Conservation (phyloP, 2,888 invertebrate genomes). For the Apodemia hepburni region DNA sequence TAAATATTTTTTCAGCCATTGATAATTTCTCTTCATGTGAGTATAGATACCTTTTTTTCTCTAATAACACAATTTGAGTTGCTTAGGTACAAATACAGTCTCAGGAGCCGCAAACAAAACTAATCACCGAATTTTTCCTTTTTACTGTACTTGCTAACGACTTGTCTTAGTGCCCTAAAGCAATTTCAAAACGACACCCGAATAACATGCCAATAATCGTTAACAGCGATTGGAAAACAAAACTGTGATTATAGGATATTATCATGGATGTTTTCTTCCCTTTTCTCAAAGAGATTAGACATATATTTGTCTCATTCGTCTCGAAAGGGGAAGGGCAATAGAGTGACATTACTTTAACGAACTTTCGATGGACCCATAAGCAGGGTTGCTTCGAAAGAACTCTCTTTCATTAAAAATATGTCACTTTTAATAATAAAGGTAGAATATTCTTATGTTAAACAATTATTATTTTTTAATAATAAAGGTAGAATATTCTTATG, state of each 20-base stretch:
- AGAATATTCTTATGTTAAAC: neutral
- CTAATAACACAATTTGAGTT: neutral
- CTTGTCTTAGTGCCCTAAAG: slow-evolving; percentile 70
- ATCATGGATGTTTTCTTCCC: slow-evolving; percentile 52
- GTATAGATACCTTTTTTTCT: no score
- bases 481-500: neutral
- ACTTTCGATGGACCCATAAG: slow-evolving; percentile 69
- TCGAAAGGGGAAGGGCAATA: slow-evolving; percentile 62
- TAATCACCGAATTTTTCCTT: slow-evolving; percentile 53
- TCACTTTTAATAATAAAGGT: neutral
- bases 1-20: no score
- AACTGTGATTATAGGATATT: slow-evolving; percentile 83
- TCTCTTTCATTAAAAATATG: slow-evolving; percentile 8
- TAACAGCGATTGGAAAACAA: slow-evolving; percentile 84
- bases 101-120: slow-evolving; percentile 24
- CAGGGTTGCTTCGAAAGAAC: slow-evolving; percentile 39
- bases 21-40: no score
- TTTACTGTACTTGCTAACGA: slow-evolving; percentile 75
- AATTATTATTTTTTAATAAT: neutral
- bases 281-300: slow-evolving; percentile 39
- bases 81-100: neutral
- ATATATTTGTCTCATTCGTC: slow-evolving; percentile 51
- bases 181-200: slow-evolving; percentile 75
- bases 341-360: slow-evolving; percentile 77
- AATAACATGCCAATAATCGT: slow-evolving; percentile 85